phyloP scores from a whole-genome alignment of 1,140 invertebrate genomes.

The Ladona fulva region DNA sequence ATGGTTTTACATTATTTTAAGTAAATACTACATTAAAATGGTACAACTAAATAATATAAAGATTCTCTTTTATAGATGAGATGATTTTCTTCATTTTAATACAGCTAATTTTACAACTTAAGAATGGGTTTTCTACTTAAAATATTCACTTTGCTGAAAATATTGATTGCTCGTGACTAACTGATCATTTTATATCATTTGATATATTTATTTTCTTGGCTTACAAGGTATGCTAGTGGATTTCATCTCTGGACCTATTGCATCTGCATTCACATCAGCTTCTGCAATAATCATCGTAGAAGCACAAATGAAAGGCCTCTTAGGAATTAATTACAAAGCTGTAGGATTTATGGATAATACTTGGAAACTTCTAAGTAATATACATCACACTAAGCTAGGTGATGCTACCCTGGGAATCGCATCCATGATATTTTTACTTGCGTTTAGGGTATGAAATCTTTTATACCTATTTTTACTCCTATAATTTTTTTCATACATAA shows the following conservation, averaged over 20 bases:
- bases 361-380: slow-evolving; percentile 46
- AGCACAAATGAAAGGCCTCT: slow-evolving; percentile 74
- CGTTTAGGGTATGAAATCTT: slow-evolving; percentile 48
- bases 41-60: too few species aligned
- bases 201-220: too few species aligned
- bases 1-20: too few species aligned
- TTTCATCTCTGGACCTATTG: slow-evolving; percentile 85
- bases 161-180: too few species aligned
- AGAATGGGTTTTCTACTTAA: too few species aligned
- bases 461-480: slow-evolving; percentile 17
- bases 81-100: too few species aligned
- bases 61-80: too few species aligned
- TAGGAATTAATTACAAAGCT: slow-evolving; percentile 60
- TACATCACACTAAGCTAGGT: slow-evolving; percentile 40
- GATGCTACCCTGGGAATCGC: slow-evolving; percentile 56
- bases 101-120: too few species aligned
- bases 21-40: too few species aligned
- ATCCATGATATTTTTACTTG: slow-evolving; percentile 54
- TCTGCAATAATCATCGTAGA: slow-evolving; percentile 83
- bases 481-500: slow-evolving; percentile 44
- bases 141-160: too few species aligned
- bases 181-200: too few species aligned
- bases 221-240: slow-evolving; percentile 82
- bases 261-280: slow-evolving; percentile 85
- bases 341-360: slow-evolving; percentile 50